These are phyloP conservation scores for Epiblema foenella DNA, from an alignment of 2,888 invertebrate species.

Conservation along the genomic window DNA sequence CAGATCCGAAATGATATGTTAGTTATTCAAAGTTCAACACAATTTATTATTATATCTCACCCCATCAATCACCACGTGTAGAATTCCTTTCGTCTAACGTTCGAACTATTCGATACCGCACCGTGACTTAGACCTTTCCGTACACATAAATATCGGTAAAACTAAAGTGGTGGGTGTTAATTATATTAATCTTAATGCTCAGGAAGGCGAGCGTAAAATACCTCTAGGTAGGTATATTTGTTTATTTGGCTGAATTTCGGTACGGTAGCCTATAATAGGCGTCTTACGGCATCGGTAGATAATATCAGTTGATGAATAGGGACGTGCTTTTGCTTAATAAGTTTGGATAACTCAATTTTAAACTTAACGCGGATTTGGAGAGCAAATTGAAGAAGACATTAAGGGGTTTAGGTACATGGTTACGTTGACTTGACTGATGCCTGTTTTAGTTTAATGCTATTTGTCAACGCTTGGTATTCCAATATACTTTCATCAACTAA, in stretches of 20 bases:
- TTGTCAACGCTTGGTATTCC: conserved; percentile 1
- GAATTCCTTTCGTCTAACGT: conserved; percentile 25
- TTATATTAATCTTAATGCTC: conserved; percentile 59
- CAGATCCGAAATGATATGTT: conserved; percentile 29
- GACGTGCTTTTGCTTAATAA: conserved; percentile 32
- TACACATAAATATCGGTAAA: conserved; percentile 42
- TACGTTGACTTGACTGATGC: conserved; percentile 12
- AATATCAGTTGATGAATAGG: conserved; percentile 37
- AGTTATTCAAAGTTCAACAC: conserved; percentile 30
- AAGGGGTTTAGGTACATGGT: conserved; percentile 26
- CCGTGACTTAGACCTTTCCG: conserved; percentile 7
- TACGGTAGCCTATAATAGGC: conserved; percentile 56
- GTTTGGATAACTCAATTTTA: conserved; percentile 38
- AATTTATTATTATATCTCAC: conserved; percentile 41
- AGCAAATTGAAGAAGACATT: conserved; percentile 35
- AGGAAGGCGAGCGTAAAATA: conserved; percentile 58
- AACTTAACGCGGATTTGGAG: conserved; percentile 14
- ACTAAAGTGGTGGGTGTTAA: conserved; percentile 62
- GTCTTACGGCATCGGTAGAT: conserved; percentile 42
- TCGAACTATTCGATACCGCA: conserved; percentile 31
- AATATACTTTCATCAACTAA: not conserved
- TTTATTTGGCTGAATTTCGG: conserved; percentile 58
- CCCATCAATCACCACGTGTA: conserved; percentile 31
- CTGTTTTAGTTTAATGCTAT: conserved; percentile 4
- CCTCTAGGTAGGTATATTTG: conserved; percentile 64